Conservation (phyloP, 2,113 vertebrate species). For the Pimephales promelas region DNA sequence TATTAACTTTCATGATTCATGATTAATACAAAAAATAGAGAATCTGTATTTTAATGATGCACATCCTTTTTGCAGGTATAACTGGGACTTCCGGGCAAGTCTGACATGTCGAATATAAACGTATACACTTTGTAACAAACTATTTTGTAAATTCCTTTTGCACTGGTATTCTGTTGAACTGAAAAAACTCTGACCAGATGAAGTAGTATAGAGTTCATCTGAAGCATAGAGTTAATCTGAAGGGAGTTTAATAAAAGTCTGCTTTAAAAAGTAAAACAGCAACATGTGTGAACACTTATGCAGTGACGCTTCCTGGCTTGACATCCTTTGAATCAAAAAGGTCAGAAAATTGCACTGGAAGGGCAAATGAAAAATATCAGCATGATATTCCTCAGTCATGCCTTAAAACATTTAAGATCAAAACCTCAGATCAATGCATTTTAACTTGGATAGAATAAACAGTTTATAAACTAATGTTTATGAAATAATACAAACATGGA, state of each 20-base stretch:
- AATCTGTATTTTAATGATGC: not conserved
- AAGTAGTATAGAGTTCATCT: not conserved
- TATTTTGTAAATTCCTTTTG: not conserved
- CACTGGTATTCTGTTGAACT: not conserved
- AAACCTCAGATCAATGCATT: not conserved
- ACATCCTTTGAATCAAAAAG: slow-evolving; percentile 29
- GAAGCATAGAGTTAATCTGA: not conserved
- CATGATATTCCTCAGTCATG: not conserved
- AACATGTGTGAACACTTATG: slow-evolving; percentile 20
- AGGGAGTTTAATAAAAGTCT: not conserved
- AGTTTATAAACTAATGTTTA: not conserved
- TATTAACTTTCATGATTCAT: not conserved
- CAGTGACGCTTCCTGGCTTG: not conserved
- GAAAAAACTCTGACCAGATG: not conserved
- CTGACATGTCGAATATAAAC: not conserved
- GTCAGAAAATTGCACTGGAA: not conserved
- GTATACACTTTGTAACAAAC: not conserved
- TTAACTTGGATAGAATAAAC: not conserved
- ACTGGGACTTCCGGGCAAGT: not conserved
- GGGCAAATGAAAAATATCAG: slow-evolving; percentile 23
- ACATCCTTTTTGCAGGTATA: not conserved
- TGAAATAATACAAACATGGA: not conserved
- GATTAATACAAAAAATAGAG: not conserved
- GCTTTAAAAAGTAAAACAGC: not conserved
- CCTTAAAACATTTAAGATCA: not conserved